Percentiles rank a stretch among this genome's conserved stretches.
These are phyloP conservation scores for Myrmecophaga tridactyla DNA, from an alignment of 2,113 vertebrate species.

Conservation along the genomic window DNA sequence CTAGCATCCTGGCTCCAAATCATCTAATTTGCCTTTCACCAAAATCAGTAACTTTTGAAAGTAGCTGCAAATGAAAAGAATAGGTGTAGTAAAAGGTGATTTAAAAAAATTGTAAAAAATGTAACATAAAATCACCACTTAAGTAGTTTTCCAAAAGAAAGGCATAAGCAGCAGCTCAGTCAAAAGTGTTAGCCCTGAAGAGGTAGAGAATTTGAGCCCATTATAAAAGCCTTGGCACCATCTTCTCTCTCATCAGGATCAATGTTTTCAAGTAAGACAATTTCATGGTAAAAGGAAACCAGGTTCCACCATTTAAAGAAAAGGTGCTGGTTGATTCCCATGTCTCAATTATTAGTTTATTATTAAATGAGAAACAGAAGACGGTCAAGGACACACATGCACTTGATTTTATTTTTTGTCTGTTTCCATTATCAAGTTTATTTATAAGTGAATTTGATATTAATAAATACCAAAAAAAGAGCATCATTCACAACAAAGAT, in stretches of 20 bases:
- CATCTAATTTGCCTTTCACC: conserved; percentile 73
- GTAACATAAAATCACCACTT: conserved; percentile 71
- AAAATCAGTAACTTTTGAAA: conserved; percentile 66
- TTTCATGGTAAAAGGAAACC: conserved; percentile 75
- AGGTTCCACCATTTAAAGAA: conserved; percentile 67
- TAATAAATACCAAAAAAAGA: conserved; percentile 86
- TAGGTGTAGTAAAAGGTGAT: conserved; percentile 70
- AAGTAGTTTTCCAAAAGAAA: conserved; percentile 73
- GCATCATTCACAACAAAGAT: conserved; percentile 87
- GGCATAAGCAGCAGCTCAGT: conserved; percentile 80
- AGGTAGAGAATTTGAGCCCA: conserved; percentile 84
- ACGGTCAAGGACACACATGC: conserved; percentile 78
- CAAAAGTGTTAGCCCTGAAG: conserved; percentile 82
- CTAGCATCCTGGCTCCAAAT: conserved; percentile 72
- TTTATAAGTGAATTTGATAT: conserved; percentile 78
- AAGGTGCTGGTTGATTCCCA: conserved; percentile 61
- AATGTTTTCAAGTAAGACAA: conserved; percentile 76
- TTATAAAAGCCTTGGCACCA: conserved; percentile 78
- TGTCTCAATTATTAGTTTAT: conserved; percentile 58
- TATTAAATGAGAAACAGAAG: conserved; percentile 75
- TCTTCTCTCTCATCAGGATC: conserved; percentile 82
- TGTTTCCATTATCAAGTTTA: conserved; percentile 82
- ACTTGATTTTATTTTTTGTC: conserved; percentile 80
- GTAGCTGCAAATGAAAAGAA: conserved; percentile 79
- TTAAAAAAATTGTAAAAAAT: conserved; percentile 59